Evolutionary conservation across 2,113 vertebrate genomes (phyloP).

Genomic region (Alligator mississippiensis): DNA sequence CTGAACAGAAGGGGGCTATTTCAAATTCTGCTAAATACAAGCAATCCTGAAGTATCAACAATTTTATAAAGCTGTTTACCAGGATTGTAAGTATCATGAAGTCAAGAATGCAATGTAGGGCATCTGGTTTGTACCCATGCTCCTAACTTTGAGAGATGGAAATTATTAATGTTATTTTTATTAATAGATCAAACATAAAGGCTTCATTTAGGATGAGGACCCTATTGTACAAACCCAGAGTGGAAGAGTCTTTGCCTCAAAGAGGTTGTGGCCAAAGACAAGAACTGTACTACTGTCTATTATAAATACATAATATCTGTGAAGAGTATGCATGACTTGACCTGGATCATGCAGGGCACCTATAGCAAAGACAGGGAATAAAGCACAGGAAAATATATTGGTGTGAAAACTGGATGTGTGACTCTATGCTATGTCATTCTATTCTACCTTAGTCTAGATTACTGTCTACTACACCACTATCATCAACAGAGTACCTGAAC

Average conservation of each 20-base stretch:
- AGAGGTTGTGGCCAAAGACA: neutral
- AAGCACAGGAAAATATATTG: neutral
- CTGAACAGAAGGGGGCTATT: constrained; percentile 27
- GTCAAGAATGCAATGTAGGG: neutral
- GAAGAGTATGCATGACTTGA: too few species aligned
- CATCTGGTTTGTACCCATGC: neutral
- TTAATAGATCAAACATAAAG: neutral
- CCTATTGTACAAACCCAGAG: neutral
- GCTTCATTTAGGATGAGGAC: neutral
- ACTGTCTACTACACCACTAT: too few species aligned
- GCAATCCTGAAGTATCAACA: neutral
- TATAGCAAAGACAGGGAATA: neutral
- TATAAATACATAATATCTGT: neutral
- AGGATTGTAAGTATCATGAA: neutral
- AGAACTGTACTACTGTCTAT: neutral
- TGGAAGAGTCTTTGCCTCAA: neutral
- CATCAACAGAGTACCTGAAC: too few species aligned
- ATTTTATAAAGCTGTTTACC: neutral
- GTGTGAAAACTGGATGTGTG: too few species aligned
- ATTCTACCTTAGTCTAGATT: too few species aligned
- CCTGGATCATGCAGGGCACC: too few species aligned
- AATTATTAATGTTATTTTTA: neutral
- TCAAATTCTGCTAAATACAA: neutral
- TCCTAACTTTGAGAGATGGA: neutral
- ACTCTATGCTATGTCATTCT: too few species aligned